Evolutionary conservation across 2,113 vertebrate genomes (phyloP), one percentile per base, ranked within the genome.

Genomic region (Oxyura jamaicensis): DNA sequence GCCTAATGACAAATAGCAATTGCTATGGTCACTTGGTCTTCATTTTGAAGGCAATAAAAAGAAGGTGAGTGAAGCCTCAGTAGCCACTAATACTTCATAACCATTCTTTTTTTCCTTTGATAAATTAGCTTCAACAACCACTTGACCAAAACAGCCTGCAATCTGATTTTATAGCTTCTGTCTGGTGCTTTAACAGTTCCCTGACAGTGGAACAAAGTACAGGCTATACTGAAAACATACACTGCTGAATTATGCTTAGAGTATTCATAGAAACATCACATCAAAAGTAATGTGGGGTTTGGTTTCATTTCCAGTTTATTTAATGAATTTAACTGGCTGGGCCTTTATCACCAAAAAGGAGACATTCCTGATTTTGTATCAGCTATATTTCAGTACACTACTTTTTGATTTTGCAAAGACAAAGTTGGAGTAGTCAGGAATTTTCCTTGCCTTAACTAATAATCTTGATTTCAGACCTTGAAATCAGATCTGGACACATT

Each of bases 11-110:
- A 92, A 81, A 71, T 8, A 94, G 44, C 56, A 77, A 42, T 84
- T 69, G 68, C 23, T 35, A 66, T 26, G 66, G 52, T 72, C 78
- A 67, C 41, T 78, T 79, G 35, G 41, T 93, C 65, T 95, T 91
- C 28, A 76, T 91, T 81, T 92, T 69, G 65, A 67, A 95, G 50
- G 59, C 63, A 93, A 84, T 83, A 88, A 91, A 91, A 92, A 83
- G 36, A 94, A 58, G 78, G 59, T 42, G 60, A 94, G 42, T 33
- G 56, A 91, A 91, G 68, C 44, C 39, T 60, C 88, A 88, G 44
- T 77, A 83, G 67, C 75, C 65, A 29, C 50, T 91, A 86, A 86
- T 88, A 75, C 39, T 52, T 94, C 86, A 79, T 91, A 94, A 87
- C 53, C 13, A 15, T 41, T 52, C 71, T 85, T 79, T 52, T 85